Evolutionary conservation across 2,888 invertebrate genomes (phyloP).

Genomic region (Sipunculus nudus): DNA sequence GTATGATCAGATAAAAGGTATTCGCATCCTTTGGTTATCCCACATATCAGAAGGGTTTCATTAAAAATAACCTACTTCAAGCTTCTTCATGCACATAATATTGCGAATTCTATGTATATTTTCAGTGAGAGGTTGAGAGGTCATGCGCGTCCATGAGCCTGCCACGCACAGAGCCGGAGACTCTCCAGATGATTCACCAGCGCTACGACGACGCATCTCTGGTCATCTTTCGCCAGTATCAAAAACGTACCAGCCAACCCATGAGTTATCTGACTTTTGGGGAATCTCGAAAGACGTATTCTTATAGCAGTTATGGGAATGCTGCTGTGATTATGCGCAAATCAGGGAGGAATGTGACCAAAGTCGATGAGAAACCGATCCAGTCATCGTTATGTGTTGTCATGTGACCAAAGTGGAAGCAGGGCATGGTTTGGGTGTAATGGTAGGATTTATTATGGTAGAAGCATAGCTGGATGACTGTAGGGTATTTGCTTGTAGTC

Average conservation of each 20-base stretch:
- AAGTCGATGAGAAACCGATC: constrained; percentile 24
- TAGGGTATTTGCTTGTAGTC: no score
- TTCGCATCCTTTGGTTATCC: no score
- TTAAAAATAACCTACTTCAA: no score
- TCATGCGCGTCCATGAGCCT: constrained; percentile 21
- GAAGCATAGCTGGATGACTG: no score
- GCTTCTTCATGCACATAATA: no score
- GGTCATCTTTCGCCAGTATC: constrained; percentile 58
- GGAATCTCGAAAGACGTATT: constrained; percentile 21
- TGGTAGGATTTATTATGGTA: no score
- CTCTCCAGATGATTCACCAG: constrained; percentile 55
- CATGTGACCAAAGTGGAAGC: constrained; percentile 34
- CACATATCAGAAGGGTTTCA: no score
- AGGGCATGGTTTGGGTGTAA: no score
- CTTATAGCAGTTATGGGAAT: constrained; percentile 49
- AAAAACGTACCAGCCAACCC: constrained; percentile 29
- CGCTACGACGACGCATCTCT: constrained; percentile 61
- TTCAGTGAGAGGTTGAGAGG: constrained; percentile 8
- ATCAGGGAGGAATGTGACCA: constrained; percentile 29
- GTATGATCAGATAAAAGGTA: no score
- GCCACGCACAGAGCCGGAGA: constrained; percentile 46
- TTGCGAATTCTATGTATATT: background rate
- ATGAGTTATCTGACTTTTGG: constrained; percentile 17
- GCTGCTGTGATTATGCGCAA: constrained; percentile 41
- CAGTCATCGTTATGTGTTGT: constrained; percentile 34